phyloP scores from a whole-genome alignment of 2,113 vertebrate genomes.

The Pandion haliaetus region DNA sequence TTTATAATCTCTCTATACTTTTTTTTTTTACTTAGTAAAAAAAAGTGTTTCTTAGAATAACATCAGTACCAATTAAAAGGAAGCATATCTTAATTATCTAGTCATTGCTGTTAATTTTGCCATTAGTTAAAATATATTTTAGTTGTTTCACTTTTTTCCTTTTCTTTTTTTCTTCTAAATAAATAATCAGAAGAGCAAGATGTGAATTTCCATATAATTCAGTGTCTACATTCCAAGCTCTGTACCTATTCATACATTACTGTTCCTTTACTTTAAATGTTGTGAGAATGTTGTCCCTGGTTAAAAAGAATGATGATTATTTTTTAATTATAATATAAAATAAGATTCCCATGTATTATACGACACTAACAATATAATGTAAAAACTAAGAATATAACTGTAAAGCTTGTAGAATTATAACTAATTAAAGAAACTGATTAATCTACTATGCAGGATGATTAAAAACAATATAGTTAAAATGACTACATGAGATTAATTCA shows the following conservation, averaged over 20 bases:
- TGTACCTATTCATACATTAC: not conserved
- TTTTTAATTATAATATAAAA: conserved; percentile 28
- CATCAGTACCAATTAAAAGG: not conserved
- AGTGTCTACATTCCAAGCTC: not conserved
- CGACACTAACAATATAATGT: not conserved
- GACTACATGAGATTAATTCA: not conserved
- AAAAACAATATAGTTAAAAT: conserved; percentile 16
- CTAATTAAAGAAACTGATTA: conserved; percentile 24
- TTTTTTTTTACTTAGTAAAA: not conserved
- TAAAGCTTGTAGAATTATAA: conserved; percentile 26
- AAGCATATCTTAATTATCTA: not conserved
- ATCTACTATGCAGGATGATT: not conserved
- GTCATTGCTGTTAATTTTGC: not conserved
- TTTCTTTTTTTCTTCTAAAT: not conserved
- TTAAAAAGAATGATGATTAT: conserved; percentile 12
- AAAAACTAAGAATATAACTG: not conserved
- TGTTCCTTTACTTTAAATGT: not conserved
- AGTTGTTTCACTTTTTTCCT: not conserved
- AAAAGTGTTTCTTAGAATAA: not conserved
- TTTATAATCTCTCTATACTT: not conserved
- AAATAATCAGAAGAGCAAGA: not conserved
- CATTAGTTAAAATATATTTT: not conserved
- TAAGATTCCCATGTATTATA: not conserved
- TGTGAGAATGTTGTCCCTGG: not conserved
- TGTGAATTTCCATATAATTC: not conserved